Percentiles rank a stretch among this genome's conserved stretches.
These are phyloP conservation scores for Paguma larvata DNA, from an alignment of 2,797 vertebrate species.

Conservation along the genomic window DNA sequence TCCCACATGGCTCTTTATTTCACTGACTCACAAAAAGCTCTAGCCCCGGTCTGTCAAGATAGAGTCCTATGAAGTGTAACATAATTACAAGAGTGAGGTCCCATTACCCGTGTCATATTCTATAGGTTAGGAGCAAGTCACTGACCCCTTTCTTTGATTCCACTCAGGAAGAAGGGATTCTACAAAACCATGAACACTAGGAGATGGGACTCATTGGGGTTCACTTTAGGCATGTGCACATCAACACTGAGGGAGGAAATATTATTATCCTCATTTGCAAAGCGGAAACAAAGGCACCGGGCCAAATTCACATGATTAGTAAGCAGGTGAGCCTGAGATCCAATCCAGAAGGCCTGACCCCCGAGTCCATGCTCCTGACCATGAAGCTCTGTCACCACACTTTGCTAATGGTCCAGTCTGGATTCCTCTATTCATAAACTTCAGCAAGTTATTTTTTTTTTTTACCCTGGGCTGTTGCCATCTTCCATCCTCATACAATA, in stretches of 20 bases:
- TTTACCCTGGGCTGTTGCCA: background rate
- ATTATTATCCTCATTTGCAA: background rate
- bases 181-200: background rate
- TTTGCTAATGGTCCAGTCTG: background rate
- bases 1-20: background rate
- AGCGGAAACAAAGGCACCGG: background rate
- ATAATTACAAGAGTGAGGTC: background rate
- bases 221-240: background rate
- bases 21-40: background rate
- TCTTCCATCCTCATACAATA: background rate
- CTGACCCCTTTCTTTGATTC: background rate
- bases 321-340: background rate
- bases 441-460: background rate
- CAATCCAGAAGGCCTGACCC: background rate
- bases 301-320: background rate
- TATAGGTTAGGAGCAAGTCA: background rate
- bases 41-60: background rate
- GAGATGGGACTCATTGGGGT: background rate
- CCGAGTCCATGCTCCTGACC: background rate
- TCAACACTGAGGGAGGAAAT: background rate
- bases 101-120: background rate
- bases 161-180: background rate
- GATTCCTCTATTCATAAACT: background rate
- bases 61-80: background rate
- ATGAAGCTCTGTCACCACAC: background rate